Conservation (phyloP, 92 coral and sea anemone genomes). For the Paragorgia papillata region DNA sequence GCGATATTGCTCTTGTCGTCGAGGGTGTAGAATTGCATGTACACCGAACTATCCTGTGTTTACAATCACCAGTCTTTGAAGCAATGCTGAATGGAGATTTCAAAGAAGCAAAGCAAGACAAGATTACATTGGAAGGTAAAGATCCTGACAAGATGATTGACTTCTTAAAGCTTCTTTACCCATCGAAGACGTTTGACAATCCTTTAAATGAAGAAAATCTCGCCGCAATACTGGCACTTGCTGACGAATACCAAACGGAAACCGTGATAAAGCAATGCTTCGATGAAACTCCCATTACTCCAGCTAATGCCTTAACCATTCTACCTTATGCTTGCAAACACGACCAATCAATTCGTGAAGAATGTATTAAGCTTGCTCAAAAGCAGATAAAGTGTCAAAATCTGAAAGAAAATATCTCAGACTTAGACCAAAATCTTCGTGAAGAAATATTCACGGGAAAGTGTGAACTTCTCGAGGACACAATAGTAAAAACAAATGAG, state of each 20-base stretch:
- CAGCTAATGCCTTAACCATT: background rate
- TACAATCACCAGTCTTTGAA: constrained; percentile 15
- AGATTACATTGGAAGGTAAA: background rate
- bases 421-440: background rate
- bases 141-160: background rate
- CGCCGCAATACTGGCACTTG: background rate
- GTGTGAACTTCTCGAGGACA: background rate
- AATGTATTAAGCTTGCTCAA: background rate
- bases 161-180: constrained; percentile 3
- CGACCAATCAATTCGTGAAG: background rate
- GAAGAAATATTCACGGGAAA: background rate
- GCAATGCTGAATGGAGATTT: constrained; percentile 1
- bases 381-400: background rate
- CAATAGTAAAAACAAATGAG: background rate
- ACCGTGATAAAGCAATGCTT: constrained; percentile 5
- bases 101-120: constrained; percentile 9
- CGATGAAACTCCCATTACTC: background rate
- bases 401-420: background rate
- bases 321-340: background rate
- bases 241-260: constrained; percentile 9
- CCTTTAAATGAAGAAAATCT: background rate
- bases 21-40: background rate
- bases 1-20: background rate
- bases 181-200: background rate
- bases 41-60: background rate